Evolutionary conservation across 2,888 invertebrate genomes (phyloP).

Genomic region (Geotrupes spiniger): DNA sequence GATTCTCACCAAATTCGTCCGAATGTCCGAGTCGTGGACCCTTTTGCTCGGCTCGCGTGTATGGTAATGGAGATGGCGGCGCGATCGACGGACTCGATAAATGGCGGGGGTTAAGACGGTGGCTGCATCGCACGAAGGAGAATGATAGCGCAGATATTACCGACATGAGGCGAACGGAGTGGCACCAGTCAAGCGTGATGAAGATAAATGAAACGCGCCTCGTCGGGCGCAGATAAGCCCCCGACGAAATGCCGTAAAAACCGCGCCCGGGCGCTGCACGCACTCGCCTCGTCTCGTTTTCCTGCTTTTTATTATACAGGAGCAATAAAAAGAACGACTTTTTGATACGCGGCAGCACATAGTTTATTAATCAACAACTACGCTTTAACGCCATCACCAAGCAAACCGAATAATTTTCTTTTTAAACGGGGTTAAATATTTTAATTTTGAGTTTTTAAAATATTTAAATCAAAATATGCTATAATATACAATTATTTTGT

Average conservation of each 20-base stretch:
- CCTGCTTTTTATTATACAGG: slow-evolving; percentile 25
- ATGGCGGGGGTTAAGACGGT: slow-evolving; percentile 12
- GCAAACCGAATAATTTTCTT: too few relatives aligned
- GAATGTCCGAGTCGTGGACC: slow-evolving; percentile 22
- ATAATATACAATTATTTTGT: too few relatives aligned
- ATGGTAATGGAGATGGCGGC: slow-evolving; percentile 23
- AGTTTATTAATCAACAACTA: too few relatives aligned
- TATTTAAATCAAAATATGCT: too few relatives aligned
- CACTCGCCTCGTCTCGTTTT: slow-evolving; percentile 19
- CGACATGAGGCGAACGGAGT: slow-evolving; percentile 39
- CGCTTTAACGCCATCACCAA: too few relatives aligned
- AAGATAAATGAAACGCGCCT: slow-evolving; percentile 47
- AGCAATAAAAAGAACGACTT: slow-evolving; percentile 22
- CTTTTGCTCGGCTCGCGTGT: slow-evolving; percentile 17
- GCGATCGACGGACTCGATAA: slow-evolving; percentile 1
- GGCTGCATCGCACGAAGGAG: slow-evolving; percentile 28
- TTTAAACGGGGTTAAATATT: too few relatives aligned
- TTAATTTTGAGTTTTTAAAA: too few relatives aligned
- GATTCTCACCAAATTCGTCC: slow-evolving; percentile 28
- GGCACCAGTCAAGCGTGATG: slow-evolving; percentile 48
- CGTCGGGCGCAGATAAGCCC: slow-evolving; percentile 29
- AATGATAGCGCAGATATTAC: slow-evolving; percentile 33
- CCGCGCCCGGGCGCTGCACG: slow-evolving; percentile 28
- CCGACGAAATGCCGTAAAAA: slow-evolving; percentile 28
- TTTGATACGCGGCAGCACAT: too few relatives aligned